phyloP scores from a whole-genome alignment of 2,797 vertebrate genomes.

The Sebastes itinus region DNA sequence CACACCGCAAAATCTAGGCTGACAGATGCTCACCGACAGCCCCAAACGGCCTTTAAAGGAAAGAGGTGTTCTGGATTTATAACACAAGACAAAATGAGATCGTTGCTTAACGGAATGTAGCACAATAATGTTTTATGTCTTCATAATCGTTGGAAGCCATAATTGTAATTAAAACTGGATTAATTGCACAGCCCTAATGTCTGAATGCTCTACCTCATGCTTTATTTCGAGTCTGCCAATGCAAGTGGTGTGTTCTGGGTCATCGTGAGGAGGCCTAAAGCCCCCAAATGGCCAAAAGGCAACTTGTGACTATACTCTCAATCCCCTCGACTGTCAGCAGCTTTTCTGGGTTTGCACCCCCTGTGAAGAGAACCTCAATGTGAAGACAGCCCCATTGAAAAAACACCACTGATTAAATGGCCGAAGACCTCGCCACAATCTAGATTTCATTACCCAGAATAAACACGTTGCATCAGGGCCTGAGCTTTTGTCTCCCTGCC shows the following conservation, averaged over 20 bases:
- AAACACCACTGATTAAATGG: slow-evolving; percentile 55
- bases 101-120: too few relatives aligned
- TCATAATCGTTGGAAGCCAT: too few relatives aligned
- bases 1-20: too few relatives aligned
- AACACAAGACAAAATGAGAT: too few relatives aligned
- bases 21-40: too few relatives aligned
- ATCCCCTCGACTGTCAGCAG: slow-evolving; percentile 51
- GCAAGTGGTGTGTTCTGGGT: slow-evolving; percentile 13
- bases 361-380: slow-evolving; percentile 29
- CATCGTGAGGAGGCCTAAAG: slow-evolving; percentile 15
- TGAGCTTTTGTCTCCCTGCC: slow-evolving; percentile 52
- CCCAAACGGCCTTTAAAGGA: too few relatives aligned
- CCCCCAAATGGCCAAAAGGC: slow-evolving; percentile 24
- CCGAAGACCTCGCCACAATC: slow-evolving; percentile 45
- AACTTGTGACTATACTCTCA: slow-evolving; percentile 19
- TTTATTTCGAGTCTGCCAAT: slow-evolving; percentile 4
- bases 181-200: not conserved
- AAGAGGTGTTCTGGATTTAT: too few relatives aligned
- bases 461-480: slow-evolving; percentile 53
- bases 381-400: slow-evolving; percentile 29
- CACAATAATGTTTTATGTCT: too few relatives aligned
- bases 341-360: slow-evolving; percentile 23
- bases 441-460: slow-evolving; percentile 68
- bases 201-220: not conserved
- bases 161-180: too few relatives aligned